Evolutionary conservation across 2,888 invertebrate species (phyloP), one percentile per base, ranked within the genome.

Genomic region (Pycnomerus fuliginosus): DNA sequence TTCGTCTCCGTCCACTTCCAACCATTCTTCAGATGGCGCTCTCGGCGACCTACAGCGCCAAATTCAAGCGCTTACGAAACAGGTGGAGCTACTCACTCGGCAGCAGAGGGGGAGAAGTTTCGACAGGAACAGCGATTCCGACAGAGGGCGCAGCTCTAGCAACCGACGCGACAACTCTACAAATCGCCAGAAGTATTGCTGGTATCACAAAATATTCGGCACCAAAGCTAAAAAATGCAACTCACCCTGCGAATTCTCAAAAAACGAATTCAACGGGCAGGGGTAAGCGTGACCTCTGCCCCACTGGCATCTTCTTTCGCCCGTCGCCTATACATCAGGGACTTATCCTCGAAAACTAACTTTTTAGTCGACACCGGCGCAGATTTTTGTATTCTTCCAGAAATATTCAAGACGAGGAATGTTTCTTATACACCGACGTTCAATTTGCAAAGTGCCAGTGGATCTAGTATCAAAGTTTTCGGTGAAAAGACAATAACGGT

Each of bases 341-440:
- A 39, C 33, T 16, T 1, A 8, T 3, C 2, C 1, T 10, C 17
- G n/a, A 16, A 16, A n/a, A 20, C 11, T 12, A 17, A 37, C n/a
- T 45, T 34, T 16, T 11, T 45, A 15, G 23, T 44, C 3, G 44
- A 44, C 17, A 40, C 44, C 3, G 44, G 44, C 3, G 39, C 44
- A n/a, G 40, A 45, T 20, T 5, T 45, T 1, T 34, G 35, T 33
- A 33, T 40, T 12, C 22, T 41, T 8, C 40, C 45, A 7, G 8
- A 11, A 4, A 17, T 14, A 16, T 30, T 30, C 12, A 13, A 16
- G 25, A 10, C 13, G 12, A 5, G 12, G 13, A 11, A 14, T 4
- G 13, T 3, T 2, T 10, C 3, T 10, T n/a, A 20, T 3, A 5
- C 3, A n/a, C 4, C 7, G 11, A 10, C 29, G 5, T 29, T 30